Base-by-base conservation (phyloP, 2,888 invertebrate genomes). In the Lathronympha strigana region DNA sequence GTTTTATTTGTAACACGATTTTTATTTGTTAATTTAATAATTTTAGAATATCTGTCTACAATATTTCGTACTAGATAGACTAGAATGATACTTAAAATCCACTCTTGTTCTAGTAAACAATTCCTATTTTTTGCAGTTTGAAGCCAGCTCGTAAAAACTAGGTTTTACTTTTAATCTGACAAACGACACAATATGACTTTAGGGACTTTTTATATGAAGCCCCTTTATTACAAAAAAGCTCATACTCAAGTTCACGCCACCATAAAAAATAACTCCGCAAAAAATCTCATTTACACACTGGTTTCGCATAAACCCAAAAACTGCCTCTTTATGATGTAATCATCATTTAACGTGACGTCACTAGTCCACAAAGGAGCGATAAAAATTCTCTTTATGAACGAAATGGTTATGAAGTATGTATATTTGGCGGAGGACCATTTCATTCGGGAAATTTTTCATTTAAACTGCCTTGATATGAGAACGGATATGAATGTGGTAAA, bases 301-400 rank as follows among this genome's bases (percentile, higher is more conserved):
- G 61, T 64, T 50, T 51, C 66, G 38, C 64, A 66, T 68, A 64
- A 67, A 61, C 36, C 36, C 15, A 23, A 61, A 64, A 61, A 66
- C 54, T 64, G 66, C 57, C 36, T 62, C 53, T 68, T 68, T 68
- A 68, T 68, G 68, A 49, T 21, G 61, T 68, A 57, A 57, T 66
- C 68, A 64, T 68, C 68, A 58, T 66, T 68, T 67, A 53, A 47
- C 47, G 50, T 64, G 54, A 67, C 64, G 49, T 51, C 47, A 54
- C 50, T 23, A 45, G 40, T 50, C 50, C 60, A 60, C 55, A 63
- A 63, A 63, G 55, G 28, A 25, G 51, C 36, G 55, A 64, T 67
- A 67, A 67, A 67, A 61, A 53, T 54, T 61, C 62, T 38, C 45
- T 31, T 47, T 60, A 64, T 64, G 67, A 61, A 53, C 61, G 51